phyloP scores from a whole-genome alignment of 2,113 vertebrate genomes.

The Chaetura pelagica region DNA sequence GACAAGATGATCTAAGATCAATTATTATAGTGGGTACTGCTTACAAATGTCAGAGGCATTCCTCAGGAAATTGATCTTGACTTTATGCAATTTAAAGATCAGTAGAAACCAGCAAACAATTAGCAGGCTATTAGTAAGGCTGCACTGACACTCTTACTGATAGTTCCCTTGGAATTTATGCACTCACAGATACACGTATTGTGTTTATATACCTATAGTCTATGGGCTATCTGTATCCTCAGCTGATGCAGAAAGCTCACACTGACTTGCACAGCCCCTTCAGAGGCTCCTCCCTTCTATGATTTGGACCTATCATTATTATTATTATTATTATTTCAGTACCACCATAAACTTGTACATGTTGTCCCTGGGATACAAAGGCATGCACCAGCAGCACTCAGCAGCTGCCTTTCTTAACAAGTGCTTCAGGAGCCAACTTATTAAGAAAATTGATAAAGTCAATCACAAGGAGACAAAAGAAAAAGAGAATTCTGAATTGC shows the following conservation, averaged over 20 bases:
- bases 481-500: not conserved
- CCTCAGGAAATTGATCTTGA: slow-evolving; percentile 26
- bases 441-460: not conserved
- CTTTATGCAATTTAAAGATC: slow-evolving; percentile 53
- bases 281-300: not conserved
- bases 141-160: not conserved
- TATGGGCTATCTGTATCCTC: not conserved
- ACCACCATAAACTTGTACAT: not conserved
- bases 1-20: not conserved
- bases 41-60: slow-evolving; percentile 45
- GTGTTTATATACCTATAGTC: not conserved
- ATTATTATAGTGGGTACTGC: not conserved
- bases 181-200: not conserved
- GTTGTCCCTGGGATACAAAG: not conserved
- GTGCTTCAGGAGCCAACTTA: not conserved
- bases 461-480: not conserved
- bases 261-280: not conserved
- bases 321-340: not conserved
- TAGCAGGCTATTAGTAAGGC: slow-evolving; percentile 32
- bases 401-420: not conserved
- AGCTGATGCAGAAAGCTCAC: not conserved
- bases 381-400: not conserved
- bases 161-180: not conserved
- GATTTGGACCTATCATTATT: not conserved
- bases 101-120: slow-evolving; percentile 43